Base-by-base conservation (phyloP, 2,113 vertebrate genomes). In the Petrocephalus microphthalmus region DNA sequence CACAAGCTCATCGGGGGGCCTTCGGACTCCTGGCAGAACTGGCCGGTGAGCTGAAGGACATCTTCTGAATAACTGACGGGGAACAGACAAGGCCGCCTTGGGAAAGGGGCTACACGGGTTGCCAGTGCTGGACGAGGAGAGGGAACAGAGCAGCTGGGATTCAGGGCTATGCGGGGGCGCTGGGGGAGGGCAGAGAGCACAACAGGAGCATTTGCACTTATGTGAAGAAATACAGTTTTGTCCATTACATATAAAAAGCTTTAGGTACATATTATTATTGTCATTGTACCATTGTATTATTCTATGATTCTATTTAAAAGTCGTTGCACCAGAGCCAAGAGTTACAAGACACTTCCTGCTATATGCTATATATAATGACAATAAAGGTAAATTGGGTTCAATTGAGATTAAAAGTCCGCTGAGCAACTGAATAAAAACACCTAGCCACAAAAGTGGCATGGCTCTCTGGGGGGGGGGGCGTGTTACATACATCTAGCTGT, bases 51-150 rank as follows among this genome's bases (percentile, higher is more conserved):
- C 90, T 86, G 88, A 85, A 90, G 88, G 90, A 91, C 90, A 89
- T 78, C 90, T 93, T 89, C 89, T 92, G 90, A 92, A 92, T 92
- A 90, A 92, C 89, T 90, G 90, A 92, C 90, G 87, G 89, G 89
- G 87, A 88, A 90, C 91, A 91, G 52, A 47, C 53, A 11, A 33
- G 13, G 22, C n/a, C 17, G 49, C 22, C 51, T 85, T 4, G 0
- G 82, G 82, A 84, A 52, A 84, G 3, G 8, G 47, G 45, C 47
- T 49, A 19, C 11, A 45, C 3, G 45, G 22, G 82, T 29, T 37
- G 33, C 78, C 78, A 33, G 22, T n/a, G 8, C 8, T n/a, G 60
- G 60, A 64, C 60, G 10, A 64, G n/a, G n/a, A 25, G 25, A 37
- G 67, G 64, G 81, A 47, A 42, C 7, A 7, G 5, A 47, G 81